Base-by-base conservation (phyloP, 2,113 vertebrate genomes). In the Toxostoma redivivum region DNA sequence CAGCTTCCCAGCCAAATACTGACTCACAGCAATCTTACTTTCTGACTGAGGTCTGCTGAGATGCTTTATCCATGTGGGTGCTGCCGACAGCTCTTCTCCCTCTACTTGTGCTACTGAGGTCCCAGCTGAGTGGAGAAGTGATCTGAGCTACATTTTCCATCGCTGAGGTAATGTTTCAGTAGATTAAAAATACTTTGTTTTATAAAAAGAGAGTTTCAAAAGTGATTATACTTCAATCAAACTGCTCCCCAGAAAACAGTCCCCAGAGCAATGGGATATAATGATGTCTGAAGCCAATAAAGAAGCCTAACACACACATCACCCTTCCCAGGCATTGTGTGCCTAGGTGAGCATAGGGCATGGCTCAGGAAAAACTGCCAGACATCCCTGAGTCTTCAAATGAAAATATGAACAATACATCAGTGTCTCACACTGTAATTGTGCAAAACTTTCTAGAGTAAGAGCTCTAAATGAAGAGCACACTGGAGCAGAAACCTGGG, bases 71-170 rank as follows among this genome's bases (percentile, higher is more conserved):
- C 53, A 15, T 3, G 3, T 3, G 20, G 6, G 5, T 35, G 40
- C 74, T 83, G 33, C 51, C 2, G 0, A 14, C 17, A 51, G 33
- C 62, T 70, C 20, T 54, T 15, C 30, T 44, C 44, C 47, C 62
- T 0, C 0, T 25, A 15, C 13, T 15, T 44, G 30, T 48, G 48
- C 35, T 80, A 24, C 40, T n/a, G 13, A 48, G 38, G 44, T 53
- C 54, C 54, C 38, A 24, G 47, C 20, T n/a, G 35, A 58, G 30
- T 0, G 0, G 20, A 14, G 5, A 54, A 70, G 38, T 0, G 1
- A 33, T 45, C 11, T n/a, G 31, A 61, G 28, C 28, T 56, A 19
- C n/a, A 11, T 22, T 88, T 80, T 42, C 30, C 81, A 67, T 18
- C 9, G 15, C 53, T 11, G 7, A 7, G 16, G 10, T 44, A 33